A percentile compares a stretch with the other conserved stretches of the same genome.
phyloP scores from a whole-genome alignment of 2,797 vertebrate genomes.

The Meriones psammophilus region DNA sequence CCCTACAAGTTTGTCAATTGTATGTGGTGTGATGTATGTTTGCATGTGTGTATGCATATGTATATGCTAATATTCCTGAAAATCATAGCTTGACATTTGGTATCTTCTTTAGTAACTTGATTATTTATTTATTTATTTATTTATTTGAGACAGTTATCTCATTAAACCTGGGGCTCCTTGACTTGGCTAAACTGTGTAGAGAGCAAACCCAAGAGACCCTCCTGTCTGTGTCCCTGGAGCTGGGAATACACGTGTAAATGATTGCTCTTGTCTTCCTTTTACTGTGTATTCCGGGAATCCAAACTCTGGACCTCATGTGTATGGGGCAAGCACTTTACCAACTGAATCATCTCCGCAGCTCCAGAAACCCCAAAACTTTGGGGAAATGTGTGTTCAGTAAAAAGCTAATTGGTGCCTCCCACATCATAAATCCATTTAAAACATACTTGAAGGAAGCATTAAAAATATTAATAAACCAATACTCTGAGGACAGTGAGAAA shows the following conservation, averaged over 20 bases:
- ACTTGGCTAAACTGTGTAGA: not conserved
- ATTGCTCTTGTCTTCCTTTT: not conserved
- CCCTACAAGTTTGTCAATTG: not conserved
- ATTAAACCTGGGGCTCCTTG: not conserved
- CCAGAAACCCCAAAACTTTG: not conserved
- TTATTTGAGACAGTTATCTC: not conserved
- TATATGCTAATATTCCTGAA: not conserved
- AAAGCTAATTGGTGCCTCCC: constrained; percentile 32
- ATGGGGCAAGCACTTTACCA: not conserved
- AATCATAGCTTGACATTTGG: not conserved
- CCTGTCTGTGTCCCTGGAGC: not conserved
- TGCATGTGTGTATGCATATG: not conserved
- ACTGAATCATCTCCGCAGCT: not conserved
- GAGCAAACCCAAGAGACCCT: not conserved
- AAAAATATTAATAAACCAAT: not conserved
- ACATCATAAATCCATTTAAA: constrained; percentile 66
- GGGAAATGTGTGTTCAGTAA: not conserved
- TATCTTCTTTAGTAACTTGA: not conserved
- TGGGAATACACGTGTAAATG: not conserved
- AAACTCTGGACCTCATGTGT: not conserved
- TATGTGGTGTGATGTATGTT: not conserved
- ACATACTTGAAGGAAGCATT: not conserved
- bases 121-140: too few species aligned
- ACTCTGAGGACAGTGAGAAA: not conserved
- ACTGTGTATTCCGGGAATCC: not conserved